Conservation (phyloP, 2,113 vertebrate species). For the Hassar affinis region DNA sequence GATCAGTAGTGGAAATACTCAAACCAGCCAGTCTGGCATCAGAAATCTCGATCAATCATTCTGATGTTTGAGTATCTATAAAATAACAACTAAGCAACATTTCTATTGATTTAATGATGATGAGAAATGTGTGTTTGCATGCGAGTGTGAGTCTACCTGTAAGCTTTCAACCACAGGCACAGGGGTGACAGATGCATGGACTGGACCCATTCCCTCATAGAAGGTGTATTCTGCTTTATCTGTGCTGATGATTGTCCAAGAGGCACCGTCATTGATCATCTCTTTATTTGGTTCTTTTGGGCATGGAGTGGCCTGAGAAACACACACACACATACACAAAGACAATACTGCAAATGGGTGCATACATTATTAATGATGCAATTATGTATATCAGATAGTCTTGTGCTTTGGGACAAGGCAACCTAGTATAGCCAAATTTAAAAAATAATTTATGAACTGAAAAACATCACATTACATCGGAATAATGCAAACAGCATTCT, state of each 20-base stretch:
- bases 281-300: constrained; percentile 99
- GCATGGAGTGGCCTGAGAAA: constrained; percentile 93
- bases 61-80: not conserved
- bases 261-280: constrained; percentile 99
- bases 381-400: not conserved
- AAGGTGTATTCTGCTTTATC: constrained; percentile 99
- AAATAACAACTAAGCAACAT: not conserved
- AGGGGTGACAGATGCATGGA: constrained; percentile 94
- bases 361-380: constrained; percentile 19
- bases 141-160: constrained; percentile 78
- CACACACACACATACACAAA: constrained; percentile 21
- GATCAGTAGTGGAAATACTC: no score
- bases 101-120: not conserved
- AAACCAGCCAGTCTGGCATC: no score
- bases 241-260: constrained; percentile 99
- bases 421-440: not conserved
- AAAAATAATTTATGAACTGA: constrained; percentile 13
- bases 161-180: constrained; percentile 99
- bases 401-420: not conserved
- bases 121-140: not conserved
- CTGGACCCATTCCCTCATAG: constrained; percentile 99
- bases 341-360: not conserved
- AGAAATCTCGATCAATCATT: no score
- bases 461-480: not conserved
- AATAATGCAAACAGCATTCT: not conserved